phyloP scores from a whole-genome alignment of 53 echinoderm and acorn worm species.

The Crossaster papposus region DNA sequence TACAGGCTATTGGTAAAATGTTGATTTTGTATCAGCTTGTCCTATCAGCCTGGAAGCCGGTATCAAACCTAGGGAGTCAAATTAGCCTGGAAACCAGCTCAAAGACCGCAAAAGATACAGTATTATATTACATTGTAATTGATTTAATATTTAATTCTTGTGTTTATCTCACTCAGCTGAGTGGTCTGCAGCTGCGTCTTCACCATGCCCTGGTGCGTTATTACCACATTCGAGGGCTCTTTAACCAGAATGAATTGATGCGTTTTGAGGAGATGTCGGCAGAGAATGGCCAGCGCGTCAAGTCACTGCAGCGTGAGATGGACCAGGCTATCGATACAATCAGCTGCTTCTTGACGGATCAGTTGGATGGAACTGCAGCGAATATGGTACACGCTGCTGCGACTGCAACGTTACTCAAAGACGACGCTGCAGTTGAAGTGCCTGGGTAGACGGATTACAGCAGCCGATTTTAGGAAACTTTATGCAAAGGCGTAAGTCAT shows the following conservation, averaged over 20 bases:
- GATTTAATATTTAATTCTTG: neutral
- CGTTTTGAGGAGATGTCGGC: slow-evolving; percentile 86
- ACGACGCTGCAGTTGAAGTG: neutral
- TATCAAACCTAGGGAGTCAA: slow-evolving; percentile 83
- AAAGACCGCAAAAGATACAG: slow-evolving; percentile 94
- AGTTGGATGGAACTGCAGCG: slow-evolving; percentile 84
- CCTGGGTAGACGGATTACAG: neutral
- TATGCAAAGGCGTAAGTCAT: too few relatives aligned
- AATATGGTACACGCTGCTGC: slow-evolving; percentile 75
- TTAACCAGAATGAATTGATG: slow-evolving; percentile 84
- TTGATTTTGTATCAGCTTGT: slow-evolving; percentile 33
- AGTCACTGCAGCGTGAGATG: slow-evolving; percentile 79
- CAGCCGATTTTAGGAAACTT: too few relatives aligned
- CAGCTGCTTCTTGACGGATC: slow-evolving; percentile 81
- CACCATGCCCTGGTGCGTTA: slow-evolving; percentile 85
- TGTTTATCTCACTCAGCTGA: slow-evolving; percentile 65
- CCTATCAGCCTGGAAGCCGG: slow-evolving; percentile 81
- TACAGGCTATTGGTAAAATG: neutral
- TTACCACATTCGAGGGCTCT: slow-evolving; percentile 91
- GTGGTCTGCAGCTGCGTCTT: slow-evolving; percentile 88
- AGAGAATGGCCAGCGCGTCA: slow-evolving; percentile 75
- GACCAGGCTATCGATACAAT: slow-evolving; percentile 81
- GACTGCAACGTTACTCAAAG: slow-evolving; percentile 52
- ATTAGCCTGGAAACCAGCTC: slow-evolving; percentile 85
- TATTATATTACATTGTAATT: neutral